Conservation (phyloP, 2,113 vertebrate species). For the Scomber japonicus region DNA sequence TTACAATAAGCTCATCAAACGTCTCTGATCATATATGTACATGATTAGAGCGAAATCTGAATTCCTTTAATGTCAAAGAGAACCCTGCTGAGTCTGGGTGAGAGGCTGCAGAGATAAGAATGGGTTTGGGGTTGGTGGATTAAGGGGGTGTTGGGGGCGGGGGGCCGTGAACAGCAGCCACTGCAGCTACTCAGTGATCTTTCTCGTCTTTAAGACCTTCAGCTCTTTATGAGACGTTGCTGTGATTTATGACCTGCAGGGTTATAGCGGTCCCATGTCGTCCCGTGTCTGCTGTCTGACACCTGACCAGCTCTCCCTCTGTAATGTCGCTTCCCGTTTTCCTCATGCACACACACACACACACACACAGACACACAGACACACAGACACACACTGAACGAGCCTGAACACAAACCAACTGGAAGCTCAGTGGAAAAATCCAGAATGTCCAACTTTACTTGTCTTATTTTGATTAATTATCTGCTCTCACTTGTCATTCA, state of each 20-base stretch:
- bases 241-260: constrained; percentile 67
- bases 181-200: constrained; percentile 66
- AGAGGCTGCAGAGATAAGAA: constrained; percentile 36
- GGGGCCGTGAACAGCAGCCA: constrained; percentile 28
- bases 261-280: constrained; percentile 24
- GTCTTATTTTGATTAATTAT: constrained; percentile 9
- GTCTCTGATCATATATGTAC: constrained; percentile 49
- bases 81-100: constrained; percentile 36
- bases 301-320: constrained; percentile 30
- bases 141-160: constrained; percentile 10
- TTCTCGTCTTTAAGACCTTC: constrained; percentile 57
- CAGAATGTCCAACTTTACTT: background rate
- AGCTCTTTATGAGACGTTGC: constrained; percentile 54
- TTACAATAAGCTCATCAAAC: constrained; percentile 33
- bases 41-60: constrained; percentile 41
- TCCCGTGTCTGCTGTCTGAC: constrained; percentile 32
- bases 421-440: constrained; percentile 15
- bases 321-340: background rate
- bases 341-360: background rate
- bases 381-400: constrained; percentile 5
- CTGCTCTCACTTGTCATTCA: background rate
- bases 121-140: constrained; percentile 47
- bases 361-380: constrained; percentile 3
- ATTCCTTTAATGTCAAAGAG: constrained; percentile 48
- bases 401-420: constrained; percentile 16